A percentile compares a stretch with the other conserved stretches of the same genome.
Evolutionary conservation across 2,113 vertebrate species (phyloP).

Genomic region (Rafetus swinhoei): DNA sequence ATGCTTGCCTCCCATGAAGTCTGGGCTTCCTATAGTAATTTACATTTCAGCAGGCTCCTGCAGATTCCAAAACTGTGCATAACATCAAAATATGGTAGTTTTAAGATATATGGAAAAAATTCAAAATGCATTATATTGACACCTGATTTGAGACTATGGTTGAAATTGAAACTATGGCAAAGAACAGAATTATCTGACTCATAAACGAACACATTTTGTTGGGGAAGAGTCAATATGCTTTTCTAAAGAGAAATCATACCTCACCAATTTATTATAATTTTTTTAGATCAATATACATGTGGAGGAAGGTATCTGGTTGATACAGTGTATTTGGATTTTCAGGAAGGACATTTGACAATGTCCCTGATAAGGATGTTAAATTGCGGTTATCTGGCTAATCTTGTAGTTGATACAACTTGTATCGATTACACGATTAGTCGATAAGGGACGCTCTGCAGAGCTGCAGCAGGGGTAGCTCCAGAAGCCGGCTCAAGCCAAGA

Average conservation of each 20-base stretch:
- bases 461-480: no score
- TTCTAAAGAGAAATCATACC: neutral
- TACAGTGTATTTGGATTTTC: neutral
- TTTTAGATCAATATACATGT: neutral
- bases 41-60: neutral
- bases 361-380: no score
- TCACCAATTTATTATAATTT: neutral
- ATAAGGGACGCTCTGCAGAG: no score
- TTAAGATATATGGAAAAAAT: neutral
- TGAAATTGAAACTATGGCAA: neutral
- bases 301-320: neutral
- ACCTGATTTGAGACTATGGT: neutral
- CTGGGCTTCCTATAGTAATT: neutral
- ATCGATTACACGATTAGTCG: no score
- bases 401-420: no score
- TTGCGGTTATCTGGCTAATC: no score
- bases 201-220: neutral
- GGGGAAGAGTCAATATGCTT: neutral
- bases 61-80: neutral
- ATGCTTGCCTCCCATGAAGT: neutral
- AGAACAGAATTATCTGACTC: neutral
- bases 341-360: neutral
- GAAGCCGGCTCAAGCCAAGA: no score
- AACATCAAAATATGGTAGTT: neutral
- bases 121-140: neutral